Conservation (phyloP, 1,140 invertebrate genomes). For the Calosoma granatense region DNA sequence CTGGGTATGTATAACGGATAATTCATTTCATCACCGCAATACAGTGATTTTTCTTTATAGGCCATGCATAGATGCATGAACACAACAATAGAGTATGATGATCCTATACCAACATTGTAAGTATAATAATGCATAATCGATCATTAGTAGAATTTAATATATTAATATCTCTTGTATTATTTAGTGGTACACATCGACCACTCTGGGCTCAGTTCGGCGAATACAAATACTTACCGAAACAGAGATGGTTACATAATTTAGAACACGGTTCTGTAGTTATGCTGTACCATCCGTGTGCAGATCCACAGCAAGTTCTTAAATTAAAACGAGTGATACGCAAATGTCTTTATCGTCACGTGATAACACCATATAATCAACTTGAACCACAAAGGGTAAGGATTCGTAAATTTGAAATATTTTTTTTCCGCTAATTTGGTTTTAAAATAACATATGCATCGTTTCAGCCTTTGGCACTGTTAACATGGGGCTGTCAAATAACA, state of each 20-base stretch:
- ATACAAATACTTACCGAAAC: constrained; percentile 68
- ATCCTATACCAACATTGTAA: constrained; percentile 54
- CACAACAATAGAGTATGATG: constrained; percentile 51
- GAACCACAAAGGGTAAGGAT: constrained; percentile 47
- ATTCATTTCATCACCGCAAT: constrained; percentile 15
- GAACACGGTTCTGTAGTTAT: constrained; percentile 80
- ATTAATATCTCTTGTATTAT: constrained; percentile 25
- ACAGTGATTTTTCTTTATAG: constrained; percentile 34
- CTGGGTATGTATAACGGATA: constrained; percentile 36
- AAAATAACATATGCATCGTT: constrained; percentile 23
- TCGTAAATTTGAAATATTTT: constrained; percentile 10
- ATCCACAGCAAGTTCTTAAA: constrained; percentile 49
- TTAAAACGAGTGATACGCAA: constrained; percentile 52
- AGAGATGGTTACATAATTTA: constrained; percentile 76
- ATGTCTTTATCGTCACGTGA: constrained; percentile 71
- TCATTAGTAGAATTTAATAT: constrained; percentile 14
- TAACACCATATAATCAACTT: constrained; percentile 61
- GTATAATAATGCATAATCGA: constrained; percentile 25
- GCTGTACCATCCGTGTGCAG: constrained; percentile 81
- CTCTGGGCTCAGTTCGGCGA: constrained; percentile 75
- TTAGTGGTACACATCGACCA: constrained; percentile 68
- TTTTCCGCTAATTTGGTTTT: constrained; percentile 7
- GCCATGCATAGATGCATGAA: constrained; percentile 61
- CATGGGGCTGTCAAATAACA: constrained; percentile 63
- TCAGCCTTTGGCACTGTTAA: constrained; percentile 62